Conservation (phyloP, 2,888 invertebrate genomes). For the Drosophila koepferae region DNA sequence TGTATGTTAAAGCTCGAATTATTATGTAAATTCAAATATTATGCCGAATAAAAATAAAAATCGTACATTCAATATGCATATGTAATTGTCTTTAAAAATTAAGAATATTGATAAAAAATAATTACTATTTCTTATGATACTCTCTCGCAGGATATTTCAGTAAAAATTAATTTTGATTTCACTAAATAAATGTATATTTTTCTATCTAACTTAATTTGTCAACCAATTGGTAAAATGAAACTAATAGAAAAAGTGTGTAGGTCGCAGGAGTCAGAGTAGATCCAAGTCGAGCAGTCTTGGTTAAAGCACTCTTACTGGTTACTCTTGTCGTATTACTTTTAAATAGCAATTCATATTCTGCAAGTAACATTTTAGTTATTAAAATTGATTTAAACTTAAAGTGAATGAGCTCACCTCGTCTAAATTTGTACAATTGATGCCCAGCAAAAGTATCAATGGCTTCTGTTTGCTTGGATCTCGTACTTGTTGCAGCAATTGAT, state of each 20-base stretch:
- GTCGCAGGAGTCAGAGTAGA: no score
- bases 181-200: neutral
- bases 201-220: neutral
- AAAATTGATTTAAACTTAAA: neutral
- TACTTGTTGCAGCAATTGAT: constrained; percentile 9
- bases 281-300: neutral
- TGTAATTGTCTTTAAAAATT: neutral
- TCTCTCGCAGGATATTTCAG: neutral
- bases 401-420: constrained; percentile 6
- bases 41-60: constrained; percentile 55
- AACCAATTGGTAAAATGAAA: no score
- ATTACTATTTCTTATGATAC: no score
- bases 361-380: neutral
- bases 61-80: constrained; percentile 4
- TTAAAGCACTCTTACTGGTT: neutral
- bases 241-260: no score
- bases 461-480: constrained; percentile 7
- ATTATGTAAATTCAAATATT: constrained; percentile 56
- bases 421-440: neutral
- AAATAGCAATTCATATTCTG: constrained; percentile 24
- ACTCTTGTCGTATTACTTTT: constrained; percentile 9
- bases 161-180: neutral
- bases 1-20: constrained; percentile 65
- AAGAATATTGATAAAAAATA: neutral
- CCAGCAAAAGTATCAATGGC: constrained; percentile 18